Evolutionary conservation across 2,113 vertebrate genomes (phyloP).

Genomic region (Morphnarchus princeps): DNA sequence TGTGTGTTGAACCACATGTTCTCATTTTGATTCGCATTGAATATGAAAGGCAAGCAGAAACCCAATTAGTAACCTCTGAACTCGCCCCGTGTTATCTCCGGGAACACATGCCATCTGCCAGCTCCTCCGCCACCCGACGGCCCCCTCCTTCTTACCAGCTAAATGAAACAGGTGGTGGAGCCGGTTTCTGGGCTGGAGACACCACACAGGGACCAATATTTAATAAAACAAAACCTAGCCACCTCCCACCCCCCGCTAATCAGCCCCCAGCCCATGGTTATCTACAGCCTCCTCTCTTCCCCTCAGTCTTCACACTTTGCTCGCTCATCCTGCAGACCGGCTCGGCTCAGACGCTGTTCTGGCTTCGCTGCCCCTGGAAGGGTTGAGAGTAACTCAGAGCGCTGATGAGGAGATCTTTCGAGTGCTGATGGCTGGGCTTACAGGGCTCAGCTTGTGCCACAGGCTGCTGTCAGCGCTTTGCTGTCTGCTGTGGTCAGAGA

Average conservation of each 20-base stretch:
- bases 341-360: neutral
- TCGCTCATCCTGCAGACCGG: fast-evolving
- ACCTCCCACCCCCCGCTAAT: neutral
- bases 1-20: neutral
- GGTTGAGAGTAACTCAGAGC: neutral
- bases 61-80: slow-evolving; percentile 70
- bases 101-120: slow-evolving; percentile 47
- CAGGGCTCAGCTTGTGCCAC: neutral
- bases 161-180: neutral
- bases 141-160: neutral
- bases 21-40: neutral
- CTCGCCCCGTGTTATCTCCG: slow-evolving; percentile 37
- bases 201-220: neutral
- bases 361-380: neutral
- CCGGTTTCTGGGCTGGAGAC: neutral
- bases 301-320: fast-evolving
- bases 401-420: neutral
- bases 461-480: neutral
- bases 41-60: slow-evolving; percentile 59
- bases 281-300: neutral
- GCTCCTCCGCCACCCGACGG: fast-evolving
- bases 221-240: neutral
- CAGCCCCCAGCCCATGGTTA: neutral
- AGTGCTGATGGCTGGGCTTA: neutral
- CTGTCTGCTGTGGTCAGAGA: neutral